Base-by-base conservation (phyloP, 1,140 invertebrate genomes). In the Drosophila bocqueti region DNA sequence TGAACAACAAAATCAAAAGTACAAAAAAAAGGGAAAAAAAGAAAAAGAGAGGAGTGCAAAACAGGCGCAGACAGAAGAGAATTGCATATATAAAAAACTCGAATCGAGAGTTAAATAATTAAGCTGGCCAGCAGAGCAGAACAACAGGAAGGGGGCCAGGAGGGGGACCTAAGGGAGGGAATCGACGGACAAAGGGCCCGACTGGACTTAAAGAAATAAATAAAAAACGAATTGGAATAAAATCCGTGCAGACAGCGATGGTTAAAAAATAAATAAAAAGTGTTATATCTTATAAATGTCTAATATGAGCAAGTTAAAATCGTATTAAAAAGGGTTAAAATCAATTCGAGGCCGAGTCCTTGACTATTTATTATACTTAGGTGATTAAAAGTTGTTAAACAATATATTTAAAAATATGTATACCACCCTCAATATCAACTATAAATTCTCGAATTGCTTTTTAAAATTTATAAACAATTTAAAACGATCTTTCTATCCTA, bases 71-170 rank as follows among this genome's bases (percentile, higher is more conserved):
- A 72, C 55, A 52, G 24, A 46, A 36, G 34, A 57, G 64, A 64
- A 76, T 46, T 57, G 52, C 78, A 77, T 55, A 78, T 64, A 85
- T 74, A 76, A 46, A 78, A 78, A 72, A 79, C 75, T 73, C 40
- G 72, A 75, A 64, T 75, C 72, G 60, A 77, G 68, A 79, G 79
- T 82, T 73, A 86, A 85, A 85, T 86, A 86, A 86, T 86, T 86
- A 86, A 82, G 64, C 50, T 65, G 47, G 71, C 66, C 83, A 85
- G 49, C 83, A 76, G 76, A 86, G 83, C 83, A 82, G 76, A 86
- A 86, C 83, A 60, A 71, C 68, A 66, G 55, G 43, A 64, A 72
- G 73, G 54, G 78, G 40, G 54, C 61, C n/a, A 50, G 29, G 42
- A 66, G 40, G 24, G 18, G 45, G 21, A 34, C 49, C 43, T 42